Conservation (phyloP, 2,797 vertebrate species). For the Gymnocypris eckloni region DNA sequence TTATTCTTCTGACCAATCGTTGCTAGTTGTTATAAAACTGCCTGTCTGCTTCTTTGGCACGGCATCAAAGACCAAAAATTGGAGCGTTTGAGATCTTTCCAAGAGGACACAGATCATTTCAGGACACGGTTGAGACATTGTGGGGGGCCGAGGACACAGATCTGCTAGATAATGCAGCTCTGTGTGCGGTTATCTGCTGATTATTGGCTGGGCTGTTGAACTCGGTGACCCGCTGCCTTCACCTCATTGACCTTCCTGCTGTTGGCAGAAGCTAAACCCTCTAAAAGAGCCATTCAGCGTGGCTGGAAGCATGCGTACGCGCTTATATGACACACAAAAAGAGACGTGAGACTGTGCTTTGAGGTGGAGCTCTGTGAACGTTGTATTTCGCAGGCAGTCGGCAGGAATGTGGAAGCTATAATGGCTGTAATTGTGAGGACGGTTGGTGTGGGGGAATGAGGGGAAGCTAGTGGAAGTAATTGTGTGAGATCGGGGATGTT, state of each 20-base stretch:
- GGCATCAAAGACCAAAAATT: not conserved
- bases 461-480: conserved; percentile 26
- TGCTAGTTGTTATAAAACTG: conserved; percentile 16
- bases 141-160: conserved; percentile 41
- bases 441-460: not conserved
- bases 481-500: conserved; percentile 11
- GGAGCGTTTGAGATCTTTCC: not conserved
- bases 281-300: conserved; percentile 74
- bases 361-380: conserved; percentile 49
- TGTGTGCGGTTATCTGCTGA: conserved; percentile 40
- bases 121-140: conserved; percentile 22
- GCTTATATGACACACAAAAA: not conserved
- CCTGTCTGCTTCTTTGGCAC: not conserved
- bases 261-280: conserved; percentile 70
- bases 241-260: conserved; percentile 72
- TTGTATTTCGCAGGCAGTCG: conserved; percentile 28
- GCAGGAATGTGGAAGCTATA: conserved; percentile 41
- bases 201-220: conserved; percentile 62
- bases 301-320: not conserved
- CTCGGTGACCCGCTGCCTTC: conserved; percentile 71
- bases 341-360: conserved; percentile 8
- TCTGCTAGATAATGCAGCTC: conserved; percentile 37
- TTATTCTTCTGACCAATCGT: not conserved
- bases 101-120: conserved; percentile 1
- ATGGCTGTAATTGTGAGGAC: conserved; percentile 32